A percentile compares a stretch with the other conserved stretches of the same genome.
Conservation (phyloP, 1,140 invertebrate species). For the Cherax quadricarinatus region DNA sequence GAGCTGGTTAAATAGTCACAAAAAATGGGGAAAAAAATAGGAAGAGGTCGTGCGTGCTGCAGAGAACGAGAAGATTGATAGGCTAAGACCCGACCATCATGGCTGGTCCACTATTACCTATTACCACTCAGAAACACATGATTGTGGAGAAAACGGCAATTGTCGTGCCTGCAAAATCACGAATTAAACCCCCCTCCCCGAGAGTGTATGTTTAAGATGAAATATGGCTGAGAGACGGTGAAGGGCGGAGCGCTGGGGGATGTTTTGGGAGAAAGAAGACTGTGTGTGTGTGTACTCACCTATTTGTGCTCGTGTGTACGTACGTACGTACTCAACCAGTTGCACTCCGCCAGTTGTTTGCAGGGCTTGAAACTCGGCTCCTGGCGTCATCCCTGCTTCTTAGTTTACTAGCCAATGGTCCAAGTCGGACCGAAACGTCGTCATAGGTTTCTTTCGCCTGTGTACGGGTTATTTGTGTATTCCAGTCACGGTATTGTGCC, state of each 20-base stretch:
- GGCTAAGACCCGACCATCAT: not conserved
- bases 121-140: not conserved
- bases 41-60: not conserved
- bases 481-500: not conserved
- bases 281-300: too few species aligned
- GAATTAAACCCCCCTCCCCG: not conserved
- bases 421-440: too few species aligned
- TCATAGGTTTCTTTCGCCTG: too few species aligned
- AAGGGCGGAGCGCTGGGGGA: not conserved
- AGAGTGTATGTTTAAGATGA: slow-evolving; percentile 11
- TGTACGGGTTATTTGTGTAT: not conserved
- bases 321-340: too few species aligned
- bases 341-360: too few species aligned
- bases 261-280: too few species aligned
- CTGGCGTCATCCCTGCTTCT: too few species aligned
- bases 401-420: too few species aligned
- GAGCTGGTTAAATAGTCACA: not conserved
- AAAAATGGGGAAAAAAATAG: not conserved
- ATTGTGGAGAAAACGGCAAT: not conserved
- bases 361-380: too few species aligned
- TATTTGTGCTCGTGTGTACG: too few species aligned
- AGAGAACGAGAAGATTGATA: not conserved
- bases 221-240: not conserved
- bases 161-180: slow-evolving; percentile 24
- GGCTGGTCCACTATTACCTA: not conserved